phyloP scores from a whole-genome alignment of 2,797 vertebrate species.

The Gadopsis marmoratus region DNA sequence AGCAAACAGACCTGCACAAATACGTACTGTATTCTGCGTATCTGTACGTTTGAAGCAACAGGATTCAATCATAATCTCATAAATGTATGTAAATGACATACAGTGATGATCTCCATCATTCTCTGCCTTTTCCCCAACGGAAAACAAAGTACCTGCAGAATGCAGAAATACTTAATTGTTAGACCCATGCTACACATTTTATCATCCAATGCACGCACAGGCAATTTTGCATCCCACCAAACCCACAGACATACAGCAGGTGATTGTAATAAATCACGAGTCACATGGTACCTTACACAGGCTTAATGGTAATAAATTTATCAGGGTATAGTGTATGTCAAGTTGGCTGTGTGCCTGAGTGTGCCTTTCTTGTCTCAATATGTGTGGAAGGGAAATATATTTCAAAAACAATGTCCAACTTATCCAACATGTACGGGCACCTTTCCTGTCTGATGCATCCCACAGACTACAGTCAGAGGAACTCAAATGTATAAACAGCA shows the following conservation, averaged over 20 bases:
- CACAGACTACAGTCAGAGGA: neutral
- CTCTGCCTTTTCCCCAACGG: slow-evolving; percentile 18
- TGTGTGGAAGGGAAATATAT: slow-evolving; percentile 60
- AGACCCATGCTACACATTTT: slow-evolving; percentile 55
- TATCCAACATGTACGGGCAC: slow-evolving; percentile 16
- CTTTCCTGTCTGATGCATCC: neutral
- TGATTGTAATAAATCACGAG: slow-evolving; percentile 72
- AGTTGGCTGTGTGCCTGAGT: slow-evolving; percentile 50
- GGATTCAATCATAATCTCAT: slow-evolving; percentile 21
- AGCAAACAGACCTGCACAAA: slow-evolving; percentile 20
- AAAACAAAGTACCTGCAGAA: slow-evolving; percentile 13
- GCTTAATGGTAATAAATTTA: slow-evolving; percentile 74
- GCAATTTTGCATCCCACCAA: slow-evolving; percentile 55
- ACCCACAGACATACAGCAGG: slow-evolving; percentile 54
- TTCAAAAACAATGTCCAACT: neutral
- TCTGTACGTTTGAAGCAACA: neutral
- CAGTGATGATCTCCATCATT: slow-evolving; percentile 45
- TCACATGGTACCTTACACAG: slow-evolving; percentile 48
- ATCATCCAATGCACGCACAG: slow-evolving; percentile 41
- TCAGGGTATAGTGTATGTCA: slow-evolving; percentile 54
- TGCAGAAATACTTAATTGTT: slow-evolving; percentile 47
- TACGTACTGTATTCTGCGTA: neutral
- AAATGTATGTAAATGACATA: slow-evolving; percentile 28
- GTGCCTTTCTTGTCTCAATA: slow-evolving; percentile 46
- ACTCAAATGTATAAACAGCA: neutral